These are phyloP conservation scores for Drosophila neocordata DNA, from an alignment of 1,140 invertebrate genomes.

Conservation along the genomic window DNA sequence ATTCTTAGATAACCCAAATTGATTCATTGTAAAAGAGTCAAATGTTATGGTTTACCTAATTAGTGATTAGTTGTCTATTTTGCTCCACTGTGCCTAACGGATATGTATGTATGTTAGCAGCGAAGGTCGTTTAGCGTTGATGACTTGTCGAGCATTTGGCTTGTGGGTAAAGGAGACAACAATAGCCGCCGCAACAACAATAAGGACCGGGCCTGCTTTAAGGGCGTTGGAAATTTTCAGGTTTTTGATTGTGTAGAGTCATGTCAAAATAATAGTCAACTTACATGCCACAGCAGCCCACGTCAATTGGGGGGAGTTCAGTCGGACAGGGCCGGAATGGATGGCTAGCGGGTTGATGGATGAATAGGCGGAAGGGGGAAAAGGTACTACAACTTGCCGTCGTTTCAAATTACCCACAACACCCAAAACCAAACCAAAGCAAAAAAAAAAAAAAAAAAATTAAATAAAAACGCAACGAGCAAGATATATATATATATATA, in stretches of 20 bases:
- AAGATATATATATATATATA: not conserved
- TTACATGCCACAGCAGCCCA: slow-evolving; percentile 72
- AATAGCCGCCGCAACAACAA: not conserved
- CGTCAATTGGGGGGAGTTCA: not conserved
- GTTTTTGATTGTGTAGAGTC: slow-evolving; percentile 80
- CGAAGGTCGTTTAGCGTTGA: slow-evolving; percentile 79
- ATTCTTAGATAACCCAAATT: not conserved
- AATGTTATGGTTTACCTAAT: not conserved
- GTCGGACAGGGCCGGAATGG: not conserved
- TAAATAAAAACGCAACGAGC: not conserved
- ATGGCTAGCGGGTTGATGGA: not conserved
- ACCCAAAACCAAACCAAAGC: not conserved
- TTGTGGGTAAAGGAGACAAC: slow-evolving; percentile 10
- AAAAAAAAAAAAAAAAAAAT: not conserved
- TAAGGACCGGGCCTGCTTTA: slow-evolving; percentile 26
- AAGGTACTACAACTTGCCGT: not conserved
- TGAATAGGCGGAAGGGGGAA: not conserved
- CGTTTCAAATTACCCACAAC: slow-evolving; percentile 16
- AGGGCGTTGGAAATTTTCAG: slow-evolving; percentile 68
- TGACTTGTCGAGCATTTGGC: slow-evolving; percentile 3
- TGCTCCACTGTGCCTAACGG: not conserved
- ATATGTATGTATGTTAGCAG: slow-evolving; percentile 54
- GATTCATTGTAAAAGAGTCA: no score
- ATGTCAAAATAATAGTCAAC: slow-evolving; percentile 83
- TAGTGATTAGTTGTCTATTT: not conserved